These are phyloP conservation scores for Patiria pectinifera DNA, from an alignment of 53 echinoderm and acorn worm species.

Conservation along the genomic window DNA sequence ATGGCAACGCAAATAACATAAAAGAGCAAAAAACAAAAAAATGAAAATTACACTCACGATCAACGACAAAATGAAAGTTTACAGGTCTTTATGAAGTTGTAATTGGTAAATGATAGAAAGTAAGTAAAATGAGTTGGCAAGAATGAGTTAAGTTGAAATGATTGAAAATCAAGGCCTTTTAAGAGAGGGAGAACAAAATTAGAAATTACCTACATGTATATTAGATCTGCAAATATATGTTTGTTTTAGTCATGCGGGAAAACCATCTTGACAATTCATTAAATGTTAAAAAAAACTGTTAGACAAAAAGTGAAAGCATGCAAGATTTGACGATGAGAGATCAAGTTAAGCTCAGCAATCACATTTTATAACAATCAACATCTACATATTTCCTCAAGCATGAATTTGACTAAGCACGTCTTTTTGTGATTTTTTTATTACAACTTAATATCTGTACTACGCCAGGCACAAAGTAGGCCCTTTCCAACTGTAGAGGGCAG, in stretches of 20 bases:
- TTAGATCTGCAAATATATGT: too few relatives aligned
- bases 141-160: not conserved
- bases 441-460: too few relatives aligned
- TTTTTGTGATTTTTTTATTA: too few relatives aligned
- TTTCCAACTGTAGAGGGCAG: too few relatives aligned
- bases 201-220: too few relatives aligned
- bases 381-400: not conserved
- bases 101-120: not conserved
- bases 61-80: not conserved
- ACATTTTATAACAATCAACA: not conserved
- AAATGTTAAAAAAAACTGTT: not conserved
- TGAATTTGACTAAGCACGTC: too few relatives aligned
- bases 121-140: constrained; percentile 1
- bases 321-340: not conserved
- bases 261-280: not conserved
- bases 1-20: constrained; percentile 54
- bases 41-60: constrained; percentile 2
- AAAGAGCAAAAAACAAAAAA: constrained; percentile 40
- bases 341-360: not conserved
- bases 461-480: too few relatives aligned
- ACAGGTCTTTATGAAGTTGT: not conserved
- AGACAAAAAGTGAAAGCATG: not conserved
- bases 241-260: not conserved
- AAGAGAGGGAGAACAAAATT: not conserved
- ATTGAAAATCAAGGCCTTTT: not conserved